Evolutionary conservation across 2,888 invertebrate species (phyloP).

Genomic region (Perdita meconis): DNA sequence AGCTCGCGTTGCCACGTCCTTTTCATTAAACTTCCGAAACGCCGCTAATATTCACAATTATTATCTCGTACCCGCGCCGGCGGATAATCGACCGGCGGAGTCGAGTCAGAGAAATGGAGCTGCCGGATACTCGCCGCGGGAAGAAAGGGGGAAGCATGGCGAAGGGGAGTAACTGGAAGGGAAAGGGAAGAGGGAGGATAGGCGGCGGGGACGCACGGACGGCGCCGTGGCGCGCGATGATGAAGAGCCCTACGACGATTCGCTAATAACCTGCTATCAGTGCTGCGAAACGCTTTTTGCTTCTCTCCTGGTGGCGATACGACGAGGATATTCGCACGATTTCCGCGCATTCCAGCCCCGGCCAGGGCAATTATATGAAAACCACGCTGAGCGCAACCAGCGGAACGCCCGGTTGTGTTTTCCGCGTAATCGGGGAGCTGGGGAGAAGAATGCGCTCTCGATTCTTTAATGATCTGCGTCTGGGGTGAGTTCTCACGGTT

Average conservation of each 20-base stretch:
- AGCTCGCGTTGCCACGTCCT: constrained; percentile 64
- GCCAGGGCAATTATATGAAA: constrained; percentile 43
- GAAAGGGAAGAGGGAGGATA: constrained; percentile 5
- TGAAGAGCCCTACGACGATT: constrained; percentile 57
- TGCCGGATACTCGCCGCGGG: background rate
- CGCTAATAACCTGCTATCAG: constrained; percentile 68
- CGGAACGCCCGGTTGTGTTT: constrained; percentile 22
- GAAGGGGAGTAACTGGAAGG: background rate
- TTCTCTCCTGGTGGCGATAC: constrained; percentile 26
- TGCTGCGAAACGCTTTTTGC: constrained; percentile 47
- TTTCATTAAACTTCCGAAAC: constrained; percentile 71
- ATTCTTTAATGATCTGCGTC: constrained; percentile 31
- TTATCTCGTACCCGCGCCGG: constrained; percentile 59
- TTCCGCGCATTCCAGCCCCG: constrained; percentile 54
- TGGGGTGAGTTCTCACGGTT: constrained; percentile 26
- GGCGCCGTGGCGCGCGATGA: constrained; percentile 51
- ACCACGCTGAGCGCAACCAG: constrained; percentile 5
- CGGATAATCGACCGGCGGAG: constrained; percentile 58
- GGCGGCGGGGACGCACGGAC: constrained; percentile 7
- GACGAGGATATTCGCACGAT: constrained; percentile 53
- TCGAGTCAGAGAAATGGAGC: constrained; percentile 55
- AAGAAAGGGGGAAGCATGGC: background rate
- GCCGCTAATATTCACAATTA: constrained; percentile 67
- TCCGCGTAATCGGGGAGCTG: constrained; percentile 24
- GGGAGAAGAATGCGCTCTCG: constrained; percentile 24